Base-by-base conservation (phyloP, 2,888 invertebrate genomes). In the Leptopilina myrica region DNA sequence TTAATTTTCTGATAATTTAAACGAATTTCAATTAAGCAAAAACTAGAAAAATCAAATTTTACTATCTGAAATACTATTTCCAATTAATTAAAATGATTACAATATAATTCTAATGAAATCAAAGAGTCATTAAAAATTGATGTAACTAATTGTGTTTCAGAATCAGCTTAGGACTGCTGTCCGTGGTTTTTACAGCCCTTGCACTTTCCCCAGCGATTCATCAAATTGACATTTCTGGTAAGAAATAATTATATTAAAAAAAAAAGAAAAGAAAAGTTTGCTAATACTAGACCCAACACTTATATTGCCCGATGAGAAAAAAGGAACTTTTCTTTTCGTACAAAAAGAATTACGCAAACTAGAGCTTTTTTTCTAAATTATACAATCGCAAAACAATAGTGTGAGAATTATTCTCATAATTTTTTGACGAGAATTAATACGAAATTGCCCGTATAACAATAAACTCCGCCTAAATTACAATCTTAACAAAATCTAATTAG, bases 181-280 rank as follows among this genome's bases (percentile, higher is more conserved):
- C 85, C 76, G 83, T 87, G 83, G 80, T 90, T 78, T 80, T 87
- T 64, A 81, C 84, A 33, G 86, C 80, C 49, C 79, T 85, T 40
- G 87, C 90, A 80, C 80, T 89, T 83, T 85, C 89, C 69, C 86
- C 89, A 76, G 79, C 86, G 40, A 80, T 81, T 75, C 86, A 84
- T 46, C 87, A 87, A 76, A 89, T 90, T 79, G 88, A 90, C 81
- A 84, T 91, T 85, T 88, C 89, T 75, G 90, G 91, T 90, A 84
- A 89, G 88, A 81, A 73, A 56, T 56, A 3, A 33, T 56, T n/a
- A 56, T 73, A 56, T 14, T 33, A 2, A 33, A 33, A 33, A 33
- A 33, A 33, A 33, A 33, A 33, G 2, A 33, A 46, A 14, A 33
- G 56, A 59, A 59, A 15, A 59, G 5, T 15, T 15, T 59, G 12